phyloP scores from a whole-genome alignment of 2,888 invertebrate species.

The Petrolisthes cinctipes region DNA sequence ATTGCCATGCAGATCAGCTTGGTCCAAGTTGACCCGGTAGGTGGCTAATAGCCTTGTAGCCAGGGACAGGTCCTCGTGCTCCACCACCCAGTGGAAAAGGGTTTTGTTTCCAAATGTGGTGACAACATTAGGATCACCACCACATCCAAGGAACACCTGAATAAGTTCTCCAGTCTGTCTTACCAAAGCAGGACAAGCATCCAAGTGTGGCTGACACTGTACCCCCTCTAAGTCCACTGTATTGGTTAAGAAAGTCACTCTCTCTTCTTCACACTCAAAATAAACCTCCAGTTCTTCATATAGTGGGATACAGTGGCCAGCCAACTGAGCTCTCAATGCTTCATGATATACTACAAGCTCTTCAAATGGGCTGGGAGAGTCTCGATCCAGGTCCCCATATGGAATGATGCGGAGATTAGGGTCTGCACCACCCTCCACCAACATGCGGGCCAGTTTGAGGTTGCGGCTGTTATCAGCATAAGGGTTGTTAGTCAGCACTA shows the following conservation, averaged over 20 bases:
- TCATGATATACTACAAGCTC: slow-evolving; percentile 54
- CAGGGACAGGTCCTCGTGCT: slow-evolving; percentile 45
- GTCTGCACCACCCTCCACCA: slow-evolving; percentile 64
- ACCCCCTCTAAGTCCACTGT: slow-evolving; percentile 40
- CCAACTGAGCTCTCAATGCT: slow-evolving; percentile 31
- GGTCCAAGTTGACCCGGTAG: slow-evolving; percentile 62
- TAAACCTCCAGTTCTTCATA: slow-evolving; percentile 51
- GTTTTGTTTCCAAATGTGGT: slow-evolving; percentile 62
- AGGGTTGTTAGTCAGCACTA: slow-evolving; percentile 54
- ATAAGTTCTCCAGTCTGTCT: slow-evolving; percentile 59
- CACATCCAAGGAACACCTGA: slow-evolving; percentile 60
- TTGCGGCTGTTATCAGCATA: slow-evolving; percentile 43
- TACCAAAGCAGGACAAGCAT: slow-evolving; percentile 38
- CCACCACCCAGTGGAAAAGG: slow-evolving; percentile 61
- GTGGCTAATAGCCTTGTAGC: slow-evolving; percentile 40
- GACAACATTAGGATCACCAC: slow-evolving; percentile 65
- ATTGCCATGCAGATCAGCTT: slow-evolving; percentile 64
- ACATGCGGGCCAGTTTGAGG: slow-evolving; percentile 58
- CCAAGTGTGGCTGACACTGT: slow-evolving; percentile 22
- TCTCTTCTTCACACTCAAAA: slow-evolving; percentile 37
- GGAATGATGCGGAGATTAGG: slow-evolving; percentile 63
- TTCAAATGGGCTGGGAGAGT: slow-evolving; percentile 63
- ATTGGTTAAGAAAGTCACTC: slow-evolving; percentile 37
- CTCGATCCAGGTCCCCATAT: slow-evolving; percentile 49
- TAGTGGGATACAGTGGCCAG: slow-evolving; percentile 24